Base-by-base conservation (phyloP, 2,113 vertebrate genomes). In the Eolophus roseicapilla region DNA sequence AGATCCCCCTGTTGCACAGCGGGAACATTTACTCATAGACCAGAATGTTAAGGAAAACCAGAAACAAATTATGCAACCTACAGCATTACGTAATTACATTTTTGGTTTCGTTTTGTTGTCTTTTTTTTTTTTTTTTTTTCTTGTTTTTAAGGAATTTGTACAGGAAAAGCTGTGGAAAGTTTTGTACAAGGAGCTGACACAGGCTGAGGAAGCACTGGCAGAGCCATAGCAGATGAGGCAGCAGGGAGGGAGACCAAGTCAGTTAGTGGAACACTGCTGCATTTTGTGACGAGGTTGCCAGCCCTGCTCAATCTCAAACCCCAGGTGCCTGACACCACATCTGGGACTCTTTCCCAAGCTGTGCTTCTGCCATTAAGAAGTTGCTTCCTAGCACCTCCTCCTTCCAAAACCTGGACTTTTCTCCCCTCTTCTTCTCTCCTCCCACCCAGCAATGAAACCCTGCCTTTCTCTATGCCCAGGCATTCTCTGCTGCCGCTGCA, bases 351-450 rank as follows among this genome's bases (percentile, higher is more conserved):
- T 44, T 46, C 35, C 19, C 53, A 52, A 70, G 33, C n/a, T 62
- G 11, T 0, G 5, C 50, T 67, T 70, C 73, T 62, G 21, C 27
- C 0, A 0, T 13, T 13, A 10, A 68, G 23, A 73, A 21, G 12
- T 24, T 60, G 60, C 68, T 14, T 75, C 25, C 31, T 75, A 87
- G 46, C 13, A 67, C 9, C 29, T 65, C 39, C 44, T 67, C 44
- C 25, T 86, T 62, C 27, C 43, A 37, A 57, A 60, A 12, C 33
- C 53, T 39, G 24, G 37, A 4, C 4, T 44, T 53, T 1, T 19
- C 8, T 81, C 6, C 18, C 7, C 8, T 37, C 3, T 47, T 59
- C 12, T 33, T 19, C 65, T 46, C 59, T 57, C 28, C 35, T 86
- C 17, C 63, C 33, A 21, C 8, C 11, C 20, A 49, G 27, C 3